Evolutionary conservation across 2,113 vertebrate genomes (phyloP).

Genomic region (Tenebrosternarchus preto): DNA sequence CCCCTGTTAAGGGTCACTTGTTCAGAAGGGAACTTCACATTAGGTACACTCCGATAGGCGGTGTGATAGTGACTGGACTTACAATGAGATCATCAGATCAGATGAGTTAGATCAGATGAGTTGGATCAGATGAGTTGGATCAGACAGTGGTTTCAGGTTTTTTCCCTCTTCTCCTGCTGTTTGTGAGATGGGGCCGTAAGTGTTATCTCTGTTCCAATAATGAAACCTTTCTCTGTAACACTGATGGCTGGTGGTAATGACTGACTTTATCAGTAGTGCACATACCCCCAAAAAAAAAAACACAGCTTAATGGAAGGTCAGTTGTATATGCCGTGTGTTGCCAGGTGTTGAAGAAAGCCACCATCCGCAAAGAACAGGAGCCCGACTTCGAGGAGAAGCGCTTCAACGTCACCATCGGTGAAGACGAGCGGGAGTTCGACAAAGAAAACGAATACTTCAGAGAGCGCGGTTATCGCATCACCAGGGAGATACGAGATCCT

Average conservation of each 20-base stretch:
- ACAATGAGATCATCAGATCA: slow-evolving; percentile 14
- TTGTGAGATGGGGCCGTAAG: background rate
- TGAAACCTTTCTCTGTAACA: background rate
- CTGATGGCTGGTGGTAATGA: too few relatives aligned
- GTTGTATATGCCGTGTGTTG: background rate
- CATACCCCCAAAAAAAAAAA: too few relatives aligned
- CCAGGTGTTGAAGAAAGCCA: slow-evolving; percentile 96
- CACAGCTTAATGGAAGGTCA: too few relatives aligned
- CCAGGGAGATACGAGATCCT: slow-evolving; percentile 84
- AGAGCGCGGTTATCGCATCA: slow-evolving; percentile 94
- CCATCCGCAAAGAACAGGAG: slow-evolving; percentile 96
- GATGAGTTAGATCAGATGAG: slow-evolving; percentile 16
- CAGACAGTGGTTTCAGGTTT: slow-evolving; percentile 32
- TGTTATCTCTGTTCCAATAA: background rate
- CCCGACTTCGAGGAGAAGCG: slow-evolving; percentile 98
- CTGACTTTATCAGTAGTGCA: too few relatives aligned
- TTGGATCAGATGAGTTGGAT: slow-evolving; percentile 13
- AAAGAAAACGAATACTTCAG: slow-evolving; percentile 97
- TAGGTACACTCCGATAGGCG: background rate
- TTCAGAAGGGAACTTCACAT: slow-evolving; percentile 1
- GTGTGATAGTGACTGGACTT: slow-evolving; percentile 5
- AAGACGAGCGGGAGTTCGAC: slow-evolving; percentile 96
- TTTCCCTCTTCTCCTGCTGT: background rate
- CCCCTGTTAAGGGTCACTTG: background rate
- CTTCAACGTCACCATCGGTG: slow-evolving; percentile 95